Evolutionary conservation across 2,113 vertebrate species (phyloP).

Genomic region (Typhlomys cinereus): DNA sequence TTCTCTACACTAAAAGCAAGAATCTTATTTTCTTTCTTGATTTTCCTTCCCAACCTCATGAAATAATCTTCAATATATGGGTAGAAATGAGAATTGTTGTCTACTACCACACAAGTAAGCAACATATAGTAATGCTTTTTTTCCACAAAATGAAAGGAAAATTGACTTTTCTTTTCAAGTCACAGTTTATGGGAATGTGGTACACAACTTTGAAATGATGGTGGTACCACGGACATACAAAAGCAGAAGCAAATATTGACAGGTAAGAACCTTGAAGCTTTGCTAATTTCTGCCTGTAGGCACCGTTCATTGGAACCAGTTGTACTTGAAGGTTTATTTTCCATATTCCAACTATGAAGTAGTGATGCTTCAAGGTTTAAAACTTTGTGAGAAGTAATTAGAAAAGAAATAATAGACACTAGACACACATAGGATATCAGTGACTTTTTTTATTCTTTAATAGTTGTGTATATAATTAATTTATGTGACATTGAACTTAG

Average conservation of each 20-base stretch:
- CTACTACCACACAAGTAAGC: neutral
- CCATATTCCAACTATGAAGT: neutral
- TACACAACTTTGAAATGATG: neutral
- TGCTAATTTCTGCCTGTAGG: neutral
- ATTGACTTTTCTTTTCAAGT: neutral
- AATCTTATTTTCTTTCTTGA: neutral
- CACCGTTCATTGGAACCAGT: neutral
- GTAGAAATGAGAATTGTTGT: neutral
- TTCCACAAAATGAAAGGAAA: neutral
- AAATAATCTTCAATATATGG: neutral
- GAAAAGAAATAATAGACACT: neutral
- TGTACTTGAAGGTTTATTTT: neutral
- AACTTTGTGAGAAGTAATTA: neutral
- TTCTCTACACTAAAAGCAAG: neutral
- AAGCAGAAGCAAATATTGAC: neutral
- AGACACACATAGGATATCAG: too few species aligned
- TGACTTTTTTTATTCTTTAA: too few species aligned
- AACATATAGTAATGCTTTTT: neutral
- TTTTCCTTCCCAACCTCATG: neutral
- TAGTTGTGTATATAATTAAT: too few species aligned
- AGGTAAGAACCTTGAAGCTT: neutral
- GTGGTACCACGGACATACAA: neutral
- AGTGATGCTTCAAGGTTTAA: neutral
- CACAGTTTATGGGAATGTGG: neutral
- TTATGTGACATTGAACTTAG: neutral